phyloP scores from a whole-genome alignment of 2,113 vertebrate species.

The Chaetura pelagica region DNA sequence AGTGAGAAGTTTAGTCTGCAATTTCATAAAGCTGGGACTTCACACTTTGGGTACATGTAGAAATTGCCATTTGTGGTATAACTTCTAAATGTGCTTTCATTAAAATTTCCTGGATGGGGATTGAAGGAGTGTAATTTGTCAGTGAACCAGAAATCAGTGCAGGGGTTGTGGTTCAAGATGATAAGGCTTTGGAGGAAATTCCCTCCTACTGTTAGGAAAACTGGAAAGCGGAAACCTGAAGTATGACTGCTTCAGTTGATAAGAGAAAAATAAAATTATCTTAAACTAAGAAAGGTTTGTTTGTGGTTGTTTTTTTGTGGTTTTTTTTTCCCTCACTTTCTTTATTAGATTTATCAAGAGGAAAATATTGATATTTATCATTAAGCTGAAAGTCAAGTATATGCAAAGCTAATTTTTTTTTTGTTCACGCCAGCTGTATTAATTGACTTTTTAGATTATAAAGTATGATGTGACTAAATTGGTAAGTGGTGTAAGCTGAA shows the following conservation, averaged over 20 bases:
- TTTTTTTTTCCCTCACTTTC: no score
- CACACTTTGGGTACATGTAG: background rate
- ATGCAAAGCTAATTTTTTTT: background rate
- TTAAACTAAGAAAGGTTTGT: background rate
- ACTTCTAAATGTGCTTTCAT: conserved; percentile 29
- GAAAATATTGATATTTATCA: conserved; percentile 47
- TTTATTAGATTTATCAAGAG: conserved; percentile 18
- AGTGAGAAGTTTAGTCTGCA: background rate
- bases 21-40: background rate
- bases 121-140: conserved; percentile 64
- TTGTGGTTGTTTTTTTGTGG: no score
- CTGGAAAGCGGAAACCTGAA: conserved; percentile 70
- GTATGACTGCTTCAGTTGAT: conserved; percentile 65
- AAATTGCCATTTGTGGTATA: background rate
- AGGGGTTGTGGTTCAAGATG: conserved; percentile 78
- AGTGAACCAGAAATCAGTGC: conserved; percentile 50
- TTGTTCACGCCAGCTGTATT: conserved; percentile 15
- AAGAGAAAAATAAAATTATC: conserved; percentile 68
- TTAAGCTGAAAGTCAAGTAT: conserved; percentile 13
- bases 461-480: conserved; percentile 15
- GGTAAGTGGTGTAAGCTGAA: background rate
- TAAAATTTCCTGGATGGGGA: conserved; percentile 27
- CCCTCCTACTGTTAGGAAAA: conserved; percentile 75
- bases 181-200: conserved; percentile 82
- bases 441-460: conserved; percentile 56